Evolutionary conservation across 2,113 vertebrate species (phyloP).

Genomic region (Bufo bufo): DNA sequence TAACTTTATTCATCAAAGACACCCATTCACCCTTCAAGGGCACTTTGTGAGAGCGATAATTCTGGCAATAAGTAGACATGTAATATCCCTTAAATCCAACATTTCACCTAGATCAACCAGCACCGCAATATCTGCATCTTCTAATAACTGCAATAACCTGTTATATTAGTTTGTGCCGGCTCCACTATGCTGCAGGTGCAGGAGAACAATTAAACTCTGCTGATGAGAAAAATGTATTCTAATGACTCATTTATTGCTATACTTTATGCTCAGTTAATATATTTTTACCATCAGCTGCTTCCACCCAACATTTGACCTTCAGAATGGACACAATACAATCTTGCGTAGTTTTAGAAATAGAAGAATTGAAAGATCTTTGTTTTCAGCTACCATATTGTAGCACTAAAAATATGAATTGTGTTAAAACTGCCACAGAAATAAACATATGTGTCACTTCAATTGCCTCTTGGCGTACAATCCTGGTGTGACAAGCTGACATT

Average conservation of each 20-base stretch:
- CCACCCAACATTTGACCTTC: conserved; percentile 13
- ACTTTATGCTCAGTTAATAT: conserved; percentile 32
- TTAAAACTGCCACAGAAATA: background rate
- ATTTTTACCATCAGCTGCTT: conserved; percentile 46
- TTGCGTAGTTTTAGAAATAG: conserved; percentile 31
- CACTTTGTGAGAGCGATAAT: no score
- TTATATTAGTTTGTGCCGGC: background rate
- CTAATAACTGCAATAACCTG: background rate
- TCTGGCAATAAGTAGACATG: no score
- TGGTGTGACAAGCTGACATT: conserved; percentile 14
- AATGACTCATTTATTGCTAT: conserved; percentile 37
- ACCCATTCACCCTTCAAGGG: no score
- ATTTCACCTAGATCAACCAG: no score
- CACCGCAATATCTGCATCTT: no score
- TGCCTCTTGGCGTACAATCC: background rate
- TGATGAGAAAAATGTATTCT: conserved; percentile 27
- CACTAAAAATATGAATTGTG: conserved; percentile 1
- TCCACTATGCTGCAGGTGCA: conserved; percentile 24
- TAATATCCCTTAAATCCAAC: no score
- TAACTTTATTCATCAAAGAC: no score
- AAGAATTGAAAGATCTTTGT: conserved; percentile 19
- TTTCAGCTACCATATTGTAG: background rate
- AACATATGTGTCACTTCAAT: conserved; percentile 34
- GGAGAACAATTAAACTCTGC: conserved; percentile 9
- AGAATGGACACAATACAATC: background rate